phyloP scores from a whole-genome alignment of 2,888 invertebrate genomes.

The Cheilosia impressa region DNA sequence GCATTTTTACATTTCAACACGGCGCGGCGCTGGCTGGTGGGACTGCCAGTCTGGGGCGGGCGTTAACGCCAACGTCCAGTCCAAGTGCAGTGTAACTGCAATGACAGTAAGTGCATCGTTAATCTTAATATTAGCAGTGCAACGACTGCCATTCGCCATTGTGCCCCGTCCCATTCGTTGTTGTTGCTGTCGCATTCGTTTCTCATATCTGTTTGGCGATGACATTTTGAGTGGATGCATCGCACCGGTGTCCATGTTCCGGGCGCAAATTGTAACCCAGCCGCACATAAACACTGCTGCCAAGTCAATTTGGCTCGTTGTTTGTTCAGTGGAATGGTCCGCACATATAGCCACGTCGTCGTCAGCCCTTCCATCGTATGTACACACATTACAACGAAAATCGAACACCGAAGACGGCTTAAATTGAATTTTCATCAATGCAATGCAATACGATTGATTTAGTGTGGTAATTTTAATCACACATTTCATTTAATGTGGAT shows the following conservation, averaged over 20 bases:
- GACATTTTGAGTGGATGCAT: slow-evolving; percentile 23
- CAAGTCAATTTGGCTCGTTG: slow-evolving; percentile 34
- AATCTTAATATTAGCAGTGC: slow-evolving; percentile 34
- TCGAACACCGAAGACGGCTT: slow-evolving; percentile 1
- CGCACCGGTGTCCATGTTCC: slow-evolving; percentile 13
- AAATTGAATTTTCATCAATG: slow-evolving; percentile 30
- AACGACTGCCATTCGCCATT: slow-evolving; percentile 32
- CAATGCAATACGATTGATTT: slow-evolving; percentile 15
- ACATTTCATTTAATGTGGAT: slow-evolving; percentile 27
- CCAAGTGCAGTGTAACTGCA: slow-evolving; percentile 28
- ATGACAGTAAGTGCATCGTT: slow-evolving; percentile 49
- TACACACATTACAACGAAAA: no score
- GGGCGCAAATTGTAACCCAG: slow-evolving; percentile 15
- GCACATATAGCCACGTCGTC: slow-evolving; percentile 1
- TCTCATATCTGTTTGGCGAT: slow-evolving; percentile 28
- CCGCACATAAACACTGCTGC: slow-evolving; percentile 30
- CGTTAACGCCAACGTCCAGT: neutral
- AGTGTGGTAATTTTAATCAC: slow-evolving; percentile 21
- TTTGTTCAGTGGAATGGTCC: slow-evolving; percentile 1
- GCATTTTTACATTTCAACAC: slow-evolving; percentile 10
- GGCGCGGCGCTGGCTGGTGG: neutral
- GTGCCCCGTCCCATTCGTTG: neutral
- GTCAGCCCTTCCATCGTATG: neutral
- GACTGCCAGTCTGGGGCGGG: neutral
- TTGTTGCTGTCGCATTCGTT: slow-evolving; percentile 19